phyloP scores from a whole-genome alignment of 1,140 invertebrate genomes.

The Drosophila parabipectinata region DNA sequence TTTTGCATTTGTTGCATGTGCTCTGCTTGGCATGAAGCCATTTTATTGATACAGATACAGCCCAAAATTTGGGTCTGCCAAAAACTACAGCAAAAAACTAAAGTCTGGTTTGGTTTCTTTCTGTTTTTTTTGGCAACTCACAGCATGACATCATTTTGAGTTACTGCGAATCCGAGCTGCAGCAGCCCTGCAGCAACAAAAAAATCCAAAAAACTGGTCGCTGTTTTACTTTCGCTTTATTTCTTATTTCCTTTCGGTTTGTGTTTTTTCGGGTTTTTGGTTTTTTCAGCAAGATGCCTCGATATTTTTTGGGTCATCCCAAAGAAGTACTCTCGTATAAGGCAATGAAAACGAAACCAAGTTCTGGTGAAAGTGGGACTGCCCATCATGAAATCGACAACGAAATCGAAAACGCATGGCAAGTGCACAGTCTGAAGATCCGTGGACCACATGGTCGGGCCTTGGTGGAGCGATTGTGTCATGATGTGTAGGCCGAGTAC shows the following conservation, averaged over 20 bases:
- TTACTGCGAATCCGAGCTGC: slow-evolving; percentile 44
- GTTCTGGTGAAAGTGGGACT: slow-evolving; percentile 78
- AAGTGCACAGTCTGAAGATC: slow-evolving; percentile 64
- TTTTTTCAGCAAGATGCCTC: slow-evolving; percentile 44
- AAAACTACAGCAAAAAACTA: slow-evolving; percentile 27
- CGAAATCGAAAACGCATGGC: slow-evolving; percentile 71
- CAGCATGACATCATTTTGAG: slow-evolving; percentile 79
- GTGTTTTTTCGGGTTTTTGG: slow-evolving; percentile 21
- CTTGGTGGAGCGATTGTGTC: slow-evolving; percentile 63
- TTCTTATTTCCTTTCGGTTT: slow-evolving; percentile 53
- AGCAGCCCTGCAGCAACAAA: slow-evolving; percentile 59
- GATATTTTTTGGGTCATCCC: slow-evolving; percentile 47
- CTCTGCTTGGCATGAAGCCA: slow-evolving; percentile 53
- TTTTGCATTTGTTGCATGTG: slow-evolving; percentile 71
- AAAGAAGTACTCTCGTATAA: slow-evolving; percentile 47
- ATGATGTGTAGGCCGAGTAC: slow-evolving; percentile 40
- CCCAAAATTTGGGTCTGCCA: slow-evolving; percentile 42
- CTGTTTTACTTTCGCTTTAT: slow-evolving; percentile 78
- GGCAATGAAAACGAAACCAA: slow-evolving; percentile 76
- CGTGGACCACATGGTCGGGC: slow-evolving; percentile 33
- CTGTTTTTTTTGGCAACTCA: slow-evolving; percentile 52
- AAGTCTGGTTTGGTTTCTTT: slow-evolving; percentile 39
- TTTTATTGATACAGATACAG: slow-evolving; percentile 62
- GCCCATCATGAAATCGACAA: slow-evolving; percentile 46
- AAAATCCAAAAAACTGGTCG: slow-evolving; percentile 69